phyloP scores from a whole-genome alignment of 1,140 invertebrate genomes.

The Hetaerina americana region DNA sequence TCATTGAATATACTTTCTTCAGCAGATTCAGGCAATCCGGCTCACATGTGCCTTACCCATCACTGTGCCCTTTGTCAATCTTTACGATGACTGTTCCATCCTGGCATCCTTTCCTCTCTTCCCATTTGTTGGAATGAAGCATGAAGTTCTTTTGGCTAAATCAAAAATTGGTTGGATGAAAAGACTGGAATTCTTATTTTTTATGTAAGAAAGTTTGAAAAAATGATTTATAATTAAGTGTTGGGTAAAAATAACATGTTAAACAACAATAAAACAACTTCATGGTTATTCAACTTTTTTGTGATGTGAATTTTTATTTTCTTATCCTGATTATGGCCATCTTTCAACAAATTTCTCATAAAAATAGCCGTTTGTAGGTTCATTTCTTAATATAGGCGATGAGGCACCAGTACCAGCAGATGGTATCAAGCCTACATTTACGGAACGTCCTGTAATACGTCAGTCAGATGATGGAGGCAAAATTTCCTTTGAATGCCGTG shows the following conservation, averaged over 20 bases:
- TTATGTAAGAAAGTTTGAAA: not conserved
- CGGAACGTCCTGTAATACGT: slow-evolving; percentile 86
- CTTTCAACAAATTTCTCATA: slow-evolving; percentile 14
- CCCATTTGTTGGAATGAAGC: not conserved
- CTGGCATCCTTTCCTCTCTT: not conserved
- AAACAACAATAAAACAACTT: not conserved
- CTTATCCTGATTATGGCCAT: slow-evolving; percentile 1
- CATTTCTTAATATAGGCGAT: slow-evolving; percentile 54
- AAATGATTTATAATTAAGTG: not conserved
- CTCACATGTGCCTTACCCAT: not conserved
- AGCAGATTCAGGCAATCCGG: not conserved
- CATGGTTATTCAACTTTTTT: not conserved
- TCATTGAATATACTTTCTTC: not conserved
- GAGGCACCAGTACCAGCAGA: slow-evolving; percentile 78
- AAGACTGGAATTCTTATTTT: not conserved
- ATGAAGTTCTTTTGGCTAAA: too few relatives aligned
- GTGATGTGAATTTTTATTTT: not conserved
- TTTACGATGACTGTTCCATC: too few relatives aligned
- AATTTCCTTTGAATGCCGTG: slow-evolving; percentile 89
- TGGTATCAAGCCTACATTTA: slow-evolving; percentile 89
- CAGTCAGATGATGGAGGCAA: slow-evolving; percentile 86
- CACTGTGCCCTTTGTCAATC: too few relatives aligned
- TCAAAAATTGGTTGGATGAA: too few relatives aligned
- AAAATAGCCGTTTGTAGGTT: slow-evolving; percentile 23
- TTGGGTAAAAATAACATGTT: not conserved